Evolutionary conservation across 1,140 invertebrate genomes (phyloP).

Genomic region (Holotrichia oblita): DNA sequence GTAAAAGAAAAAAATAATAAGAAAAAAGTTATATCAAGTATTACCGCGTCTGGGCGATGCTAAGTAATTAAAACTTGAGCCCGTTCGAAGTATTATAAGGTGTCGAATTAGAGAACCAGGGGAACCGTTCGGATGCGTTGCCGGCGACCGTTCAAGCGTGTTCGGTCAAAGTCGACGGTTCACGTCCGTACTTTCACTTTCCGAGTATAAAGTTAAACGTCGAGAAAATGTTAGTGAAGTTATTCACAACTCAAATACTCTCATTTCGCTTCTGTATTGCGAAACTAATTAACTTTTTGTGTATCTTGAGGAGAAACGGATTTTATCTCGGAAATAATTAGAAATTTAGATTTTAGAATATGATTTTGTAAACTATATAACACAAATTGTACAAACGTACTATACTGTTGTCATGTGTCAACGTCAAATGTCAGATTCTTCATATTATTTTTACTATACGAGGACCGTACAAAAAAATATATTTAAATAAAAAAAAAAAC

Average conservation of each 20-base stretch:
- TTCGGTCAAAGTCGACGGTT: background rate
- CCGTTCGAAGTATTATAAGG: no score
- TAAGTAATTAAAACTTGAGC: background rate
- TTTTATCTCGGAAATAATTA: no score
- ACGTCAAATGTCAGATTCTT: no score
- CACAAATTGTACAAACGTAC: no score
- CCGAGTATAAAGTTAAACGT: background rate
- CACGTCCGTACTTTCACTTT: background rate
- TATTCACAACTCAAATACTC: background rate
- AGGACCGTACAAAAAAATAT: no score
- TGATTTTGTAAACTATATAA: no score
- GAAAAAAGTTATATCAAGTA: background rate
- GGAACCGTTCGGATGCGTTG: background rate
- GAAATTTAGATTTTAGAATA: no score
- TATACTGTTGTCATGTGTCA: no score
- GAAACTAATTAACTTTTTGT: background rate
- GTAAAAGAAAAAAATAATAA: background rate
- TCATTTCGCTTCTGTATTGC: background rate
- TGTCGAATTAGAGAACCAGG: background rate
- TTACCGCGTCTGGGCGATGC: background rate
- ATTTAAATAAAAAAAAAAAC: no score
- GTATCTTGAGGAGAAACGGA: no score
- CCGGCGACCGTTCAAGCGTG: background rate
- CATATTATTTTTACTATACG: no score
- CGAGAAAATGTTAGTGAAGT: no score